A percentile compares a stretch with the other conserved stretches of the same genome.
phyloP scores from a whole-genome alignment of 2,888 invertebrate species.

The Athalia rosae region DNA sequence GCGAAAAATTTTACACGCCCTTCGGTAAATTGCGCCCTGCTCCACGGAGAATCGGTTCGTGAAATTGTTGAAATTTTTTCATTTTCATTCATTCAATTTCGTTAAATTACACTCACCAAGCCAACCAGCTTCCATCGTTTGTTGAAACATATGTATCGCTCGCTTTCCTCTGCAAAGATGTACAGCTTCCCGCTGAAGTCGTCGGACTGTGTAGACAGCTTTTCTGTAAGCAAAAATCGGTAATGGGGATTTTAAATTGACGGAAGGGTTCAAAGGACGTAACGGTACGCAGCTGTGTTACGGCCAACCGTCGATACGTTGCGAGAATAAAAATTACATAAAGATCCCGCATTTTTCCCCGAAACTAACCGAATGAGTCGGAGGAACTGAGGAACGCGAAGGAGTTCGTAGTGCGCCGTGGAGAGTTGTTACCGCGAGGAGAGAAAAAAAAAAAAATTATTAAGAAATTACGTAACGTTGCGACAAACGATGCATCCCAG shows the following conservation, averaged over 20 bases:
- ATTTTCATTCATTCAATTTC: not conserved
- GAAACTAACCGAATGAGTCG: constrained; percentile 2
- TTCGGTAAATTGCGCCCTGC: too few species aligned
- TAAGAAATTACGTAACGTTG: constrained; percentile 35
- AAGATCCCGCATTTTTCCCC: not conserved
- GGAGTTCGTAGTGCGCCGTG: too few species aligned
- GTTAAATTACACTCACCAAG: constrained; percentile 75
- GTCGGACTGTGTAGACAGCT: constrained; percentile 80
- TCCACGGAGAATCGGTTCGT: too few species aligned
- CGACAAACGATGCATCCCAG: constrained; percentile 43
- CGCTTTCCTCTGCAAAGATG: constrained; percentile 83
- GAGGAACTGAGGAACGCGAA: not conserved
- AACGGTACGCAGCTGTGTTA: not conserved
- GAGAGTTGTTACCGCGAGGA: too few species aligned
- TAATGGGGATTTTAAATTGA: not conserved
- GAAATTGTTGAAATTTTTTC: not conserved
- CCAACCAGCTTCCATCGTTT: constrained; percentile 83
- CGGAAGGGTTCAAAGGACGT: not conserved
- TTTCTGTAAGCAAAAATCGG: constrained; percentile 77
- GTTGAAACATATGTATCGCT: constrained; percentile 86
- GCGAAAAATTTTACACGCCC: too few species aligned
- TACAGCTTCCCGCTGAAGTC: constrained; percentile 78
- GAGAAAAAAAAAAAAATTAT: not conserved
- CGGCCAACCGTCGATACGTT: not conserved
- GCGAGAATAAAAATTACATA: not conserved